A percentile compares a stretch with the other conserved stretches of the same genome.
Evolutionary conservation across 1,140 invertebrate species (phyloP).

Genomic region (Lepeophtheirus salmonis): DNA sequence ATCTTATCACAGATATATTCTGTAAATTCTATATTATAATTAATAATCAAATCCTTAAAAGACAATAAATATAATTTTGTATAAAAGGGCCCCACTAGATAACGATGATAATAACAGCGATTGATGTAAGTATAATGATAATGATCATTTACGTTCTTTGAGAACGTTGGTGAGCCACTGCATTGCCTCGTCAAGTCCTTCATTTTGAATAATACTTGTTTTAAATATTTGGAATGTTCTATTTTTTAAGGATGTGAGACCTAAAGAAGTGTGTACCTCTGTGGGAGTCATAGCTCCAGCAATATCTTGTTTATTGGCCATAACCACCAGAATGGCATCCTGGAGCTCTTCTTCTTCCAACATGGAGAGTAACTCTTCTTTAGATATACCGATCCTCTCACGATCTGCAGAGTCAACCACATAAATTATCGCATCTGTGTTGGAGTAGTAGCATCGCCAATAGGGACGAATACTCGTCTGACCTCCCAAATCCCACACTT

Average conservation of each 20-base stretch:
- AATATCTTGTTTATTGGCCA: constrained; percentile 99
- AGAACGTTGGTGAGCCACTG: constrained; percentile 86
- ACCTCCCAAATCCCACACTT: constrained; percentile 96
- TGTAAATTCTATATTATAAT: too few relatives aligned
- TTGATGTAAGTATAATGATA: too few relatives aligned
- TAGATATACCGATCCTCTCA: constrained; percentile 95
- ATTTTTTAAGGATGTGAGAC: constrained; percentile 80
- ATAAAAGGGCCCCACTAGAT: too few relatives aligned
- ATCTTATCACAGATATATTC: too few relatives aligned
- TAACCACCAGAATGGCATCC: constrained; percentile 77
- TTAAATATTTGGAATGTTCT: constrained; percentile 99
- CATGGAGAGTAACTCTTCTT: constrained; percentile 94
- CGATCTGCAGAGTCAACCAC: constrained; percentile 96
- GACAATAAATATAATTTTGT: too few relatives aligned
- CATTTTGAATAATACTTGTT: constrained; percentile 94
- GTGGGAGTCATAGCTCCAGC: constrained; percentile 84
- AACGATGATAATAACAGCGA: too few relatives aligned
- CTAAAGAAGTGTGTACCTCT: constrained; percentile 76
- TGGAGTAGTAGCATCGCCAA: constrained; percentile 99
- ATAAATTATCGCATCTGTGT: constrained; percentile 99
- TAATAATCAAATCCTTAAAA: too few relatives aligned
- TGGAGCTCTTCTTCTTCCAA: constrained; percentile 92
- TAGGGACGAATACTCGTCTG: constrained; percentile 94
- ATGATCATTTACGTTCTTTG: constrained; percentile 56
- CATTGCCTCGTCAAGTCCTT: constrained; percentile 95